Evolutionary conservation across 2,113 vertebrate genomes (phyloP).

Genomic region (Podiceps cristatus): DNA sequence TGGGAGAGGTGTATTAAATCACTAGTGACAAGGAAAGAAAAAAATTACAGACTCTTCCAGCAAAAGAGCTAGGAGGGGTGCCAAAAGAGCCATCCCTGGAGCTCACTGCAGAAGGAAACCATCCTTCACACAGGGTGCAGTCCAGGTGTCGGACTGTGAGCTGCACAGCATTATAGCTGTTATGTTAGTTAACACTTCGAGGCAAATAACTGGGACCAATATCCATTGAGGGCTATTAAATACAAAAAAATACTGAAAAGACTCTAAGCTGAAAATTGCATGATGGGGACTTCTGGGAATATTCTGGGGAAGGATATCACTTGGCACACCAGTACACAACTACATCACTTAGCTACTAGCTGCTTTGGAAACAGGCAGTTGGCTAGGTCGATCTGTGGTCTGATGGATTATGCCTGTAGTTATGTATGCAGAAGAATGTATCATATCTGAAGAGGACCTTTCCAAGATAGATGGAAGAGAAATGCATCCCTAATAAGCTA

Average conservation of each 20-base stretch:
- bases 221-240: not conserved
- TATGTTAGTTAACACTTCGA: too few relatives aligned
- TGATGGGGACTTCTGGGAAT: rapidly evolving
- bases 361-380: not conserved
- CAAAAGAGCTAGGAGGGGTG: not conserved
- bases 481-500: not conserved
- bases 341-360: not conserved
- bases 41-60: not conserved
- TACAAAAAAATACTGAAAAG: not conserved
- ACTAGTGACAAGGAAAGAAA: not conserved
- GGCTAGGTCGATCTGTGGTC: not conserved
- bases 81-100: not conserved
- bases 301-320: not conserved
- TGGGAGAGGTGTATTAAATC: not conserved
- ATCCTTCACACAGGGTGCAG: not conserved
- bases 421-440: not conserved
- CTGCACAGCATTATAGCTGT: not conserved
- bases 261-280: not conserved
- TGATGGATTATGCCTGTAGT: not conserved
- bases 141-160: not conserved
- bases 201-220: not conserved
- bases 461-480: not conserved
- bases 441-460: not conserved
- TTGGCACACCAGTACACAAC: not conserved
- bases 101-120: not conserved